These are phyloP conservation scores for Junonia oenone DNA, from an alignment of 2,888 invertebrate species.

Conservation along the genomic window DNA sequence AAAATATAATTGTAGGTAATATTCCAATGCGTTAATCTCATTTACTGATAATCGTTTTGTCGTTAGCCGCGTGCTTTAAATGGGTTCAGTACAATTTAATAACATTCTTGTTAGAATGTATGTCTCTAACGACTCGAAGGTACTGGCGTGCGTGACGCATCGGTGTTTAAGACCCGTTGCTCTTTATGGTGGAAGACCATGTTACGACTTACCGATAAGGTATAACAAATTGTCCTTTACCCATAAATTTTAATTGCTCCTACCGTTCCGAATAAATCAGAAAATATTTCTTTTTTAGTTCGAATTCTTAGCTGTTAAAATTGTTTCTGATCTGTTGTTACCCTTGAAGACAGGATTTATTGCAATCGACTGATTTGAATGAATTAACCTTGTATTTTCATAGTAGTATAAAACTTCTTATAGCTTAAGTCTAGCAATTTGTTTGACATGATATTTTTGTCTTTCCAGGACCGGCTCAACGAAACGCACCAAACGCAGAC, in stretches of 20 bases:
- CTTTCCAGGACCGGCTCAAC: slow-evolving; percentile 48
- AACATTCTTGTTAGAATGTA: neutral
- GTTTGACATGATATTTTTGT: slow-evolving; percentile 30
- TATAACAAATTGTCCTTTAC: slow-evolving; percentile 15
- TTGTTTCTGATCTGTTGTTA: slow-evolving; percentile 8
- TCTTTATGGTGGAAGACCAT: slow-evolving; percentile 18
- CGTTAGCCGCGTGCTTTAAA: too few relatives aligned
- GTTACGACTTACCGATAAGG: slow-evolving; percentile 9
- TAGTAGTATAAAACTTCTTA: too few relatives aligned
- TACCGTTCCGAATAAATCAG: neutral
- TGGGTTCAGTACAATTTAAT: neutral
- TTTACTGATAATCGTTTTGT: too few relatives aligned
- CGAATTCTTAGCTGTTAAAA: neutral
- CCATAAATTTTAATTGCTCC: slow-evolving; percentile 11
- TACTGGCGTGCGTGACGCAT: slow-evolving; percentile 6
- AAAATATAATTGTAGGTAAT: too few relatives aligned
- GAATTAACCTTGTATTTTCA: neutral
- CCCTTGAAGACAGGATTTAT: slow-evolving; percentile 12
- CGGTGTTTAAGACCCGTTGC: slow-evolving; percentile 10
- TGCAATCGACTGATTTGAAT: neutral
- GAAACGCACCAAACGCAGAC: slow-evolving; percentile 31
- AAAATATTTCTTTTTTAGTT: neutral
- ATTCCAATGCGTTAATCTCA: too few relatives aligned
- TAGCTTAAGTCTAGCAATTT: too few relatives aligned
- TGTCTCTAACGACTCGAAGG: neutral